Conservation (phyloP, 2,113 vertebrate genomes). For the Platanista minor region DNA sequence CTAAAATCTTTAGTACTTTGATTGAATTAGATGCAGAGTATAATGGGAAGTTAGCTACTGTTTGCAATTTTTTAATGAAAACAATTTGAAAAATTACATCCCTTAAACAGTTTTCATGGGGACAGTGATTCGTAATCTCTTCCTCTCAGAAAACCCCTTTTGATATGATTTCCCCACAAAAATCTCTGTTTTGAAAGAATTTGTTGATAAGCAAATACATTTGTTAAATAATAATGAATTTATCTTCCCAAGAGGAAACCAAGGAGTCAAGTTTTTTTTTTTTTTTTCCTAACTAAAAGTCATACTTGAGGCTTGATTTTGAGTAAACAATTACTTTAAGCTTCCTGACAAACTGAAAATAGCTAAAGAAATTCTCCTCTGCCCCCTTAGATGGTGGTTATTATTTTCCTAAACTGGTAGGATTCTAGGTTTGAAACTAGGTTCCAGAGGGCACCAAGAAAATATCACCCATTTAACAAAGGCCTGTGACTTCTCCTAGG, state of each 20-base stretch:
- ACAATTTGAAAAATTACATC: not conserved
- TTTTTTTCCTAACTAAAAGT: not conserved
- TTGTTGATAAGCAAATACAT: conserved; percentile 27
- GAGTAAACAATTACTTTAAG: conserved; percentile 22
- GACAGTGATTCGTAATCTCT: not conserved
- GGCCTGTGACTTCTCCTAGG: not conserved
- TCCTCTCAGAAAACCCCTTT: not conserved
- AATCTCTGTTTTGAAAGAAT: not conserved
- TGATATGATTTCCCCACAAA: not conserved
- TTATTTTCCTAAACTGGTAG: not conserved
- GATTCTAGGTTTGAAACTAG: not conserved
- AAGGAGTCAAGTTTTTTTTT: not conserved
- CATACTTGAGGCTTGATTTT: not conserved
- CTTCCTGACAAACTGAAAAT: conserved; percentile 41
- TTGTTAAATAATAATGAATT: conserved; percentile 26
- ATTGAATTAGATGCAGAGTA: not conserved
- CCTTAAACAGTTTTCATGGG: not conserved
- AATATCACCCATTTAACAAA: not conserved
- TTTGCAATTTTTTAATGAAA: not conserved
- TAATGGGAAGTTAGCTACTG: not conserved
- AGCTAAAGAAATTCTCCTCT: not conserved
- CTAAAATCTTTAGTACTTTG: not conserved
- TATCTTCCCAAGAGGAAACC: conserved; percentile 35
- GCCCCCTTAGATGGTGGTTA: not conserved
- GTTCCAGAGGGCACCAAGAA: not conserved